Conservation (phyloP, 1,140 invertebrate genomes). For the Bombus fervidus region DNA sequence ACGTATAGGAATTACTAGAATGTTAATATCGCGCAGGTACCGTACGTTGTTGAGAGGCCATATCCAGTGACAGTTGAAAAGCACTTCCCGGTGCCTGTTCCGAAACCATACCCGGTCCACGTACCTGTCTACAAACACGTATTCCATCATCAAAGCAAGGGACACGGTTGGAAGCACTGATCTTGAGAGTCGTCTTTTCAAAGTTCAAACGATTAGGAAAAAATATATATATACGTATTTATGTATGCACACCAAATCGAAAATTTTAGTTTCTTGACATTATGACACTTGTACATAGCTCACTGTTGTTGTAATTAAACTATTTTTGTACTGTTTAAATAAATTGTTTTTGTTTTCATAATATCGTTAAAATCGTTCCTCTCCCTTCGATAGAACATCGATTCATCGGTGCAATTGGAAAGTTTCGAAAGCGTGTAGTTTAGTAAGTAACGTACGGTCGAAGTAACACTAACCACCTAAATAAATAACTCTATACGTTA, state of each 20-base stretch:
- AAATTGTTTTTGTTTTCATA: slow-evolving; percentile 45
- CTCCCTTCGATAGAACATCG: not conserved
- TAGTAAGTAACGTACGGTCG: not conserved
- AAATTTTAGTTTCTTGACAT: slow-evolving; percentile 19
- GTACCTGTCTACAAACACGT: slow-evolving; percentile 92
- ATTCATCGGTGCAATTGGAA: not conserved
- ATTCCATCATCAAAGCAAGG: slow-evolving; percentile 86
- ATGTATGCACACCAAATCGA: not conserved
- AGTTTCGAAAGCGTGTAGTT: slow-evolving; percentile 35
- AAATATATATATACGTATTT: slow-evolving; percentile 19
- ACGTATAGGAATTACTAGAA: not conserved
- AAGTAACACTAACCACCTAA: not conserved
- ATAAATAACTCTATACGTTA: not conserved
- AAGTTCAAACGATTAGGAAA: slow-evolving; percentile 37
- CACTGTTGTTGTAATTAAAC: slow-evolving; percentile 21
- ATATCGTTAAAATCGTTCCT: not conserved
- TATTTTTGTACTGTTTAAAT: slow-evolving; percentile 51
- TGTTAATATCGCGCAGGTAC: slow-evolving; percentile 82
- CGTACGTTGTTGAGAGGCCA: slow-evolving; percentile 89
- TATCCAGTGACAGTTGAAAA: slow-evolving; percentile 91
- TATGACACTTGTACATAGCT: slow-evolving; percentile 58
- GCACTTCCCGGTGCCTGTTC: slow-evolving; percentile 89
- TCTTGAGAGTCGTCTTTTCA: not conserved
- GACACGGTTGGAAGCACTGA: slow-evolving; percentile 76
- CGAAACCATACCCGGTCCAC: slow-evolving; percentile 90